phyloP scores from a whole-genome alignment of 64 coral and sea anemone genomes.

The Stylophora pistillata region DNA sequence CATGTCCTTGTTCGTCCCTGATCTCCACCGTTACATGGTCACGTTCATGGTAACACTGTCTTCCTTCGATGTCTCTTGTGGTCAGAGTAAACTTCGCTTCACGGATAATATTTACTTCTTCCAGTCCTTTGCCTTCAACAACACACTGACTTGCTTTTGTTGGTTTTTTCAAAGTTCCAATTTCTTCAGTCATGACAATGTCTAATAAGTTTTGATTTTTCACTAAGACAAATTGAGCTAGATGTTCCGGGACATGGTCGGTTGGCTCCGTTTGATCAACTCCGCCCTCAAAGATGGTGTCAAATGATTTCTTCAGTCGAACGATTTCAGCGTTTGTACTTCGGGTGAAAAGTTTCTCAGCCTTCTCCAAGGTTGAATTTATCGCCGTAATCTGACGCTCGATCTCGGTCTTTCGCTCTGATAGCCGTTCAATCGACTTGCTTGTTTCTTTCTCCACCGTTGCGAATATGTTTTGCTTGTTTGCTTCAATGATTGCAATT shows the following conservation, averaged over 20 bases:
- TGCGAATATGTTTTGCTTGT: not conserved
- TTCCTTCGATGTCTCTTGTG: conserved; percentile 33
- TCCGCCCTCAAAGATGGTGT: not conserved
- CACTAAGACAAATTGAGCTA: not conserved
- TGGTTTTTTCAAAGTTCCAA: not conserved
- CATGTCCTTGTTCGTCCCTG: not conserved
- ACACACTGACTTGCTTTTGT: conserved; percentile 25
- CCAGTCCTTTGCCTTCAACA: conserved; percentile 42
- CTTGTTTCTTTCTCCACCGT: not conserved
- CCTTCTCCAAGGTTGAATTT: not conserved
- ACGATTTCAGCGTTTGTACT: not conserved
- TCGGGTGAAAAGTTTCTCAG: not conserved
- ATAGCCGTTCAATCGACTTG: not conserved
- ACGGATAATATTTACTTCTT: conserved; percentile 17
- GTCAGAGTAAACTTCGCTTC: conserved; percentile 33
- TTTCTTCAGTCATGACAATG: not conserved
- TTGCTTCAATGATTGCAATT: not conserved
- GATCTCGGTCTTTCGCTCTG: not conserved
- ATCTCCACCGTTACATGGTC: conserved; percentile 23
- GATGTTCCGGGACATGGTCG: not conserved
- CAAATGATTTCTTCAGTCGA: not conserved
- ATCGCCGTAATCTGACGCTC: not conserved
- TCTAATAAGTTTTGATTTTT: not conserved
- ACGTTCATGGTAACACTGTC: conserved; percentile 24
- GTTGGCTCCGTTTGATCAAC: not conserved